Evolutionary conservation across 1,140 invertebrate genomes (phyloP).

Genomic region (Drosophila kurseongensis): DNA sequence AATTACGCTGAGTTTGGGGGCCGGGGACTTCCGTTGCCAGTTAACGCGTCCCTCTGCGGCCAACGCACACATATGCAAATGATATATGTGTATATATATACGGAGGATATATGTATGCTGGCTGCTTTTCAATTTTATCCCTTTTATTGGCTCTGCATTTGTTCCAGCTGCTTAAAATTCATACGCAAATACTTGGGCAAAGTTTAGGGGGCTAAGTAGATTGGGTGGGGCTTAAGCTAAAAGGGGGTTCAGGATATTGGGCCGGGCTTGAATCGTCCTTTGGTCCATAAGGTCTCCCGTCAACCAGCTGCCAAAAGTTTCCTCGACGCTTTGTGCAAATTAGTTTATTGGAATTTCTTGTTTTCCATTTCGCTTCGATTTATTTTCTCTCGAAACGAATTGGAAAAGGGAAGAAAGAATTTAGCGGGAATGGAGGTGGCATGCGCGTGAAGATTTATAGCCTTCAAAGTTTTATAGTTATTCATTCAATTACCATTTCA

Average conservation of each 20-base stretch:
- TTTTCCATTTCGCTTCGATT: constrained; percentile 50
- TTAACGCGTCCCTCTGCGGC: constrained; percentile 35
- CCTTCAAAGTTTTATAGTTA: neutral
- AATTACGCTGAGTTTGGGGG: constrained; percentile 52
- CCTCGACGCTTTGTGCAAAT: constrained; percentile 71
- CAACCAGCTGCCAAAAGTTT: constrained; percentile 55
- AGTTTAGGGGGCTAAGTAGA: constrained; percentile 2
- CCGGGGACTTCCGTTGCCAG: constrained; percentile 9
- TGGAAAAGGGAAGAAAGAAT: neutral
- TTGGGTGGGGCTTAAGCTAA: neutral
- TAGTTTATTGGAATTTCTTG: constrained; percentile 84
- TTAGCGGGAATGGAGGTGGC: neutral
- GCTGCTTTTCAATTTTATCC: constrained; percentile 76
- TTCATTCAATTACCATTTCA: neutral
- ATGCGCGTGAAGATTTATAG: constrained; percentile 29
- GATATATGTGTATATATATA: constrained; percentile 4
- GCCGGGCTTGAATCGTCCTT: neutral
- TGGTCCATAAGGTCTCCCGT: constrained; percentile 28
- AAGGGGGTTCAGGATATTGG: neutral
- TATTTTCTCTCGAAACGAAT: constrained; percentile 20
- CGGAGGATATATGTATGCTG: neutral
- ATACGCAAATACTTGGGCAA: constrained; percentile 61
- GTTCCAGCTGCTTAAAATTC: constrained; percentile 78
- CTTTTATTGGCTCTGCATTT: constrained; percentile 79
- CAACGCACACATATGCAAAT: constrained; percentile 22